phyloP scores from a whole-genome alignment of 2,113 vertebrate genomes.

The Ciconia stormi region DNA sequence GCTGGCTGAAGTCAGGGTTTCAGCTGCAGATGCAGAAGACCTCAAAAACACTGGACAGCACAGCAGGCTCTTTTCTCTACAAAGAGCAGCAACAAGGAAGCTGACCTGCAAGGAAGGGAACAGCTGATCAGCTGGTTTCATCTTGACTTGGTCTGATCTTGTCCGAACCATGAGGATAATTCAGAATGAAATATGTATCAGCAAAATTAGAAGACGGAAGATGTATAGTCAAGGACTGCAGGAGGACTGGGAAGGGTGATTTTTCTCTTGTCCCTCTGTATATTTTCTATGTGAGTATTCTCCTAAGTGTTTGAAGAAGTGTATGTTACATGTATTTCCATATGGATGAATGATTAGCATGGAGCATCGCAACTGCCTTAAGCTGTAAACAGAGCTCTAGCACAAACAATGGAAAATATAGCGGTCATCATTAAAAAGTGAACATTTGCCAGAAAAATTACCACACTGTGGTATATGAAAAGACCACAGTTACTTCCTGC shows the following conservation, averaged over 20 bases:
- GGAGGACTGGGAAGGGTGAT: background rate
- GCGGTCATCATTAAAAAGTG: conserved; percentile 18
- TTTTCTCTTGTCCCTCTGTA: background rate
- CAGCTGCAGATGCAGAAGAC: background rate
- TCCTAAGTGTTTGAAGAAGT: background rate
- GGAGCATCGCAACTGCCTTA: background rate
- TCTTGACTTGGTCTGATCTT: background rate
- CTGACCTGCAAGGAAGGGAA: background rate
- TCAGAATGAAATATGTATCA: background rate
- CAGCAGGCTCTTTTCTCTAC: background rate
- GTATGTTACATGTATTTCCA: background rate
- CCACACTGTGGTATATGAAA: background rate
- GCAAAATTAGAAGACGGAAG: background rate
- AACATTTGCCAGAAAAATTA: conserved; percentile 23
- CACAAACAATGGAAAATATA: conserved; percentile 18
- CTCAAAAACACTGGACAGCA: background rate
- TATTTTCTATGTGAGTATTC: background rate
- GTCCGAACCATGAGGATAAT: background rate
- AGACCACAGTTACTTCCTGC: conserved; percentile 49
- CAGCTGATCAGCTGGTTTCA: background rate
- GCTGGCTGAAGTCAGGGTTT: background rate
- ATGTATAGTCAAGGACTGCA: background rate
- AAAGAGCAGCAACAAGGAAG: background rate
- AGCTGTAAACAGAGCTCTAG: conserved; percentile 12
- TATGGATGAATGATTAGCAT: background rate